phyloP scores from a whole-genome alignment of 2,888 invertebrate genomes.

The Eupithecia exiguata region DNA sequence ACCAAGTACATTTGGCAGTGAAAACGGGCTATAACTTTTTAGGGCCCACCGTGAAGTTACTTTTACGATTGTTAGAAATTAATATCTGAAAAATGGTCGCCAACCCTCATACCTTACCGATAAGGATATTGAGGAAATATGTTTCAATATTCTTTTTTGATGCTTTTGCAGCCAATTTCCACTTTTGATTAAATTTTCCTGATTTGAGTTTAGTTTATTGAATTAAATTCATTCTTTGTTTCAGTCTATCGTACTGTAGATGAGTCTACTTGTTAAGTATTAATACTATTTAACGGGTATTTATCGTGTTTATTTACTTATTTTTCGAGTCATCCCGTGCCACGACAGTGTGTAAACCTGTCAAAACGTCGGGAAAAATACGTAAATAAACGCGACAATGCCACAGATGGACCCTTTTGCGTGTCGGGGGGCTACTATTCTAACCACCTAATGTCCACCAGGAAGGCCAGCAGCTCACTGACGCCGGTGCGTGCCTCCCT shows the following conservation, averaged over 20 bases:
- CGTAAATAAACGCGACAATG: too few relatives aligned
- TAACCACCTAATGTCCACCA: too few relatives aligned
- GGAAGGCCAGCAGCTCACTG: too few relatives aligned
- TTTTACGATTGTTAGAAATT: constrained; percentile 82
- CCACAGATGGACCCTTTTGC: too few relatives aligned
- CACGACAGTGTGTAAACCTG: too few relatives aligned
- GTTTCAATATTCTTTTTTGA: constrained; percentile 55
- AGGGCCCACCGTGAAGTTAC: constrained; percentile 74
- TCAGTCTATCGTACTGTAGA: background rate
- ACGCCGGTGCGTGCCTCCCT: too few relatives aligned
- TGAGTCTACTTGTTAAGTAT: too few relatives aligned
- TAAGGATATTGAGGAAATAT: constrained; percentile 64
- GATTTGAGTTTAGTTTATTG: constrained; percentile 24
- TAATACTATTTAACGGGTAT: too few relatives aligned
- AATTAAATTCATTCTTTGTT: constrained; percentile 12
- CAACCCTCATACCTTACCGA: constrained; percentile 72
- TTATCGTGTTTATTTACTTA: too few relatives aligned
- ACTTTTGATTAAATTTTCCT: constrained; percentile 44
- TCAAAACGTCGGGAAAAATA: too few relatives aligned
- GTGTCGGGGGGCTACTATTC: too few relatives aligned
- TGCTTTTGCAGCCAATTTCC: constrained; percentile 48
- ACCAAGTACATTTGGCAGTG: constrained; percentile 72
- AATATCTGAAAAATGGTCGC: constrained; percentile 79
- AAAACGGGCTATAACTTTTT: constrained; percentile 74
- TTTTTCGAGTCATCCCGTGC: too few relatives aligned